Evolutionary conservation across 2,888 invertebrate species (phyloP), one percentile per base, ranked within the genome.

Genomic region (Ceratothoa steindachneri): DNA sequence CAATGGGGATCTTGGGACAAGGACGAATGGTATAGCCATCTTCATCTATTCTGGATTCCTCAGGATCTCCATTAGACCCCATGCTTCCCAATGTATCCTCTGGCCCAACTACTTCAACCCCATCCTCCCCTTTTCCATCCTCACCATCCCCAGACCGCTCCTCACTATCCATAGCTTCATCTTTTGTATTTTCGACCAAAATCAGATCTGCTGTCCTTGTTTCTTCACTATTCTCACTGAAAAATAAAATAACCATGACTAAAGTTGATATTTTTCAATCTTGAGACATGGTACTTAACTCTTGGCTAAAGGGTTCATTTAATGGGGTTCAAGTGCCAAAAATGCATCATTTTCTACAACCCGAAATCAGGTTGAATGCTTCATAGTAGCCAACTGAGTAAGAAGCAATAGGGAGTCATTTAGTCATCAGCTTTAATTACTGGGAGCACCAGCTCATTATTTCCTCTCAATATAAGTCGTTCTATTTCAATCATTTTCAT

Each of bases 21-120:
- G 93, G 95, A 84, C 93, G 89, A 82, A 96, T 92, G 82, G 93
- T 92, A 84, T 91, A 97, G 12, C 96, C 96, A 84, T 96, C 96
- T 82, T 95, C 95, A 84, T 97, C 96, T 1, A 96, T 92, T 85
- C 93, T 93, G 51, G 91, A 91, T 2, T 90, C 87, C 15, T 55
- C 27, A 24, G n/a, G 19, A 22, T 81, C 81, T 68, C 80, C 93
- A 95, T 84, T 93, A 89, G 82, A 95, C 92, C 82, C 92, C 91
- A 84, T 91, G 96, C 7, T 96, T 96, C 84, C 96, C 96, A 82
- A 95, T 95, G 84, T 96, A 96, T 2, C 95, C 92, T 85, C 93
- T 93, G 41, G 91, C 91, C 3, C 30, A n/a, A n/a, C n/a, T 75
- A 19, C 52, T 71, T 52, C 64, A 69, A 22, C 24, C 29, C 65